phyloP scores from a whole-genome alignment of 2,888 invertebrate species.

The Onthophagus sagittarius region DNA sequence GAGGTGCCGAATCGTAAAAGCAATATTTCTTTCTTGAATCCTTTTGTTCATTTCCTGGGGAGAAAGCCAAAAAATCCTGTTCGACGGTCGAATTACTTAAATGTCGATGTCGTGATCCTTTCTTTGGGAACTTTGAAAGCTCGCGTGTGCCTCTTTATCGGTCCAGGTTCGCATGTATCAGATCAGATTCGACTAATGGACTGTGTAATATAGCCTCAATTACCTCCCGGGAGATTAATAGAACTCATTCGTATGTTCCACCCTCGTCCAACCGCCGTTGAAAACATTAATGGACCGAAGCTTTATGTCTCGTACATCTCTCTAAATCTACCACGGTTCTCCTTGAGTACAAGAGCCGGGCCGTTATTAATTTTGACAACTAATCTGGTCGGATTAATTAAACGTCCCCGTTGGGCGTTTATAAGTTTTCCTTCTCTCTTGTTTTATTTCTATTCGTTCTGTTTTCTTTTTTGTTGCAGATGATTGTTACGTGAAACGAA shows the following conservation, averaged over 20 bases:
- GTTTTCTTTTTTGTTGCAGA: neutral
- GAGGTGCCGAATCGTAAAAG: neutral
- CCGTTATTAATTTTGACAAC: conserved; percentile 10
- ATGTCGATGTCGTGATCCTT: conserved; percentile 22
- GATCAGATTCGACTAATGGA: conserved; percentile 36
- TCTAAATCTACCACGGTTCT: conserved; percentile 22
- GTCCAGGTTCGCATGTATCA: conserved; percentile 33
- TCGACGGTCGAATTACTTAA: conserved; percentile 26
- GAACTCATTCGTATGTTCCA: conserved; percentile 37
- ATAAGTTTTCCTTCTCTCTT: neutral
- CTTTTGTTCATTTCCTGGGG: neutral
- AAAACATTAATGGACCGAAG: conserved; percentile 30
- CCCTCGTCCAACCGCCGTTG: conserved; percentile 31
- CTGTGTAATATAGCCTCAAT: conserved; percentile 39
- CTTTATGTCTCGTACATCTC: conserved; percentile 23
- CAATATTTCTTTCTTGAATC: neutral
- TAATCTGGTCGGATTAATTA: conserved; percentile 5
- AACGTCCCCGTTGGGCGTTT: neutral
- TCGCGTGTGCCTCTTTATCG: conserved; percentile 20
- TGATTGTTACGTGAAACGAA: neutral
- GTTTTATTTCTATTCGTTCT: too few species aligned
- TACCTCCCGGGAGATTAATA: conserved; percentile 37
- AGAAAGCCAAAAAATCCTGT: conserved; percentile 12
- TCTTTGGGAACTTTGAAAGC: conserved; percentile 30
- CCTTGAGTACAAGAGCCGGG: conserved; percentile 19